Evolutionary conservation across 1,140 invertebrate species (phyloP).

Genomic region (Pomacea maculata): DNA sequence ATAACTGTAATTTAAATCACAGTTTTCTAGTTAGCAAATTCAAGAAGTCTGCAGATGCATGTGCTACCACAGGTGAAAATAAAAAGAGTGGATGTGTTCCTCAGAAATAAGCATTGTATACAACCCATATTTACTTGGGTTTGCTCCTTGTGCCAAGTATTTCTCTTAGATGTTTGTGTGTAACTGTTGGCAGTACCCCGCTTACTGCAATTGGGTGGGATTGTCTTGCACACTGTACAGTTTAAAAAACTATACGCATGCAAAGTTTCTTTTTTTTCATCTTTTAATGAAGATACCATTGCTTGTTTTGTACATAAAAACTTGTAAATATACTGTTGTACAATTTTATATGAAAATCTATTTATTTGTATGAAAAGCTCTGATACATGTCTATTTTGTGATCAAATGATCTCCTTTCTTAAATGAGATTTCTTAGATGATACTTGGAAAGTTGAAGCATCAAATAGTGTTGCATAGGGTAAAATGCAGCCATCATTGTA

Average conservation of each 20-base stretch:
- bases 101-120: no score
- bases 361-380: slow-evolving; percentile 26
- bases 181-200: background rate
- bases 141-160: slow-evolving; percentile 2
- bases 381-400: slow-evolving; percentile 24
- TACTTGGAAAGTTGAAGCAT: no score
- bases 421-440: slow-evolving; percentile 20
- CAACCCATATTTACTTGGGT: slow-evolving; percentile 6
- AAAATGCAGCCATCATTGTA: no score
- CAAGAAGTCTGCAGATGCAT: no score
- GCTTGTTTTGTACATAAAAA: slow-evolving; percentile 12
- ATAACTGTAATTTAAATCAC: no score
- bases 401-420: slow-evolving; percentile 26
- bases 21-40: no score
- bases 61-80: no score
- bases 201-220: background rate
- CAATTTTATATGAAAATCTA: slow-evolving; percentile 26
- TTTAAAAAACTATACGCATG: background rate
- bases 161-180: background rate
- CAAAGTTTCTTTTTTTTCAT: background rate
- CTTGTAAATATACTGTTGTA: slow-evolving; percentile 25
- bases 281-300: background rate
- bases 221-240: background rate
- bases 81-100: no score
- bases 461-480: no score